phyloP scores from a whole-genome alignment of 2,888 invertebrate genomes.

The Drosophila paranaensis region DNA sequence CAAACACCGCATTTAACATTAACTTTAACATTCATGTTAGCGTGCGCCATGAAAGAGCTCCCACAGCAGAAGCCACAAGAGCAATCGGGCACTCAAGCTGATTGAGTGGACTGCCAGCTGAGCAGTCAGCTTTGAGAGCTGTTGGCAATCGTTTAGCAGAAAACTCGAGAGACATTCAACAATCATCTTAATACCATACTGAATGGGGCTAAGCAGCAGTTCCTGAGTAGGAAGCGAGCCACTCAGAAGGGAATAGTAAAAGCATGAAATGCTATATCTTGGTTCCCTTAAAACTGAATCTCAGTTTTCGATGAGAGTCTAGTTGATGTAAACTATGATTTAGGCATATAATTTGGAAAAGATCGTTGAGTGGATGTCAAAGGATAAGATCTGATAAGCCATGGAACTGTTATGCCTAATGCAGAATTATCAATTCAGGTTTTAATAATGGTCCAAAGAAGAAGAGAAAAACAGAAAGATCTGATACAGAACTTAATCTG shows the following conservation, averaged over 20 bases:
- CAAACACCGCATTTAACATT: conserved; percentile 57
- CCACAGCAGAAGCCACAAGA: conserved; percentile 8
- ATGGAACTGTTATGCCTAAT: too few relatives aligned
- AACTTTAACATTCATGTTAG: conserved; percentile 42
- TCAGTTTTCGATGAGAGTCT: neutral
- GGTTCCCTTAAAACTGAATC: neutral
- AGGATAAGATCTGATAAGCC: neutral
- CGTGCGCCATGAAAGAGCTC: conserved; percentile 28
- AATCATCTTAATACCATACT: conserved; percentile 18
- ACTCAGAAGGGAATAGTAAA: neutral
- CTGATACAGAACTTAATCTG: too few relatives aligned
- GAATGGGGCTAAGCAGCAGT: conserved; percentile 10
- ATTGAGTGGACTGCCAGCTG: conserved; percentile 66
- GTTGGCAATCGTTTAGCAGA: conserved; percentile 15
- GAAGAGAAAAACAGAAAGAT: too few relatives aligned
- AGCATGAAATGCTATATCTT: neutral
- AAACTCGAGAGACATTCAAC: conserved; percentile 10
- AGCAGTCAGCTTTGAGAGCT: conserved; percentile 22
- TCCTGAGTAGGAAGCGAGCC: neutral
- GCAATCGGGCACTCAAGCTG: conserved; percentile 50
- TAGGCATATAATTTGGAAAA: neutral
- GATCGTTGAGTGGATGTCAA: neutral
- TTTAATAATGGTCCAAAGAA: too few relatives aligned
- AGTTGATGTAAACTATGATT: neutral
- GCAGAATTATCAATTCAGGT: too few relatives aligned